Conservation (phyloP, 1,140 invertebrate genomes). For the Dolichoris vasculosae region DNA sequence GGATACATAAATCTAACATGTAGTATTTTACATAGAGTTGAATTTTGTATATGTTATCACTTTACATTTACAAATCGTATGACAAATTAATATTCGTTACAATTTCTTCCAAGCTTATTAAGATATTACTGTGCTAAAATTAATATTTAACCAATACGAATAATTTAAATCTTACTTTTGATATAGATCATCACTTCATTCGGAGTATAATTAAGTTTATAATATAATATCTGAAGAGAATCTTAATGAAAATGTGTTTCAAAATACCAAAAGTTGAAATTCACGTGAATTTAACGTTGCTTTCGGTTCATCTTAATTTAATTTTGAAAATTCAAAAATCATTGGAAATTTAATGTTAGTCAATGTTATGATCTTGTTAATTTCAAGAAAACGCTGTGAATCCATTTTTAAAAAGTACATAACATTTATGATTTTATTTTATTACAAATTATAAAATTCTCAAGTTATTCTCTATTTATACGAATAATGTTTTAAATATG, state of each 20-base stretch:
- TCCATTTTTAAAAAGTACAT: conserved; percentile 9
- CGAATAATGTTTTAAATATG: too few relatives aligned
- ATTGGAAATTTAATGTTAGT: conserved; percentile 67
- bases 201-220: conserved; percentile 10
- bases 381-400: neutral
- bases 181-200: neutral
- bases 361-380: conserved; percentile 61
- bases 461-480: too few relatives aligned
- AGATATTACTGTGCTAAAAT: neutral
- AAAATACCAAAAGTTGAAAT: neutral
- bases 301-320: conserved; percentile 32
- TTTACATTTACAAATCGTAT: neutral
- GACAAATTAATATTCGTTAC: neutral
- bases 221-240: neutral
- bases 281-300: conserved; percentile 2
- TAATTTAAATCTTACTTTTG: neutral
- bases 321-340: conserved; percentile 68
- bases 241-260: neutral
- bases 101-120: neutral
- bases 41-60: neutral
- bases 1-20: too few relatives aligned
- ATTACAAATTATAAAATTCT: too few relatives aligned
- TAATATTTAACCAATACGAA: neutral
- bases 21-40: too few relatives aligned
- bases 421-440: too few relatives aligned